phyloP scores from a whole-genome alignment of 2,113 vertebrate genomes.

The Glaucidium brasilianum region DNA sequence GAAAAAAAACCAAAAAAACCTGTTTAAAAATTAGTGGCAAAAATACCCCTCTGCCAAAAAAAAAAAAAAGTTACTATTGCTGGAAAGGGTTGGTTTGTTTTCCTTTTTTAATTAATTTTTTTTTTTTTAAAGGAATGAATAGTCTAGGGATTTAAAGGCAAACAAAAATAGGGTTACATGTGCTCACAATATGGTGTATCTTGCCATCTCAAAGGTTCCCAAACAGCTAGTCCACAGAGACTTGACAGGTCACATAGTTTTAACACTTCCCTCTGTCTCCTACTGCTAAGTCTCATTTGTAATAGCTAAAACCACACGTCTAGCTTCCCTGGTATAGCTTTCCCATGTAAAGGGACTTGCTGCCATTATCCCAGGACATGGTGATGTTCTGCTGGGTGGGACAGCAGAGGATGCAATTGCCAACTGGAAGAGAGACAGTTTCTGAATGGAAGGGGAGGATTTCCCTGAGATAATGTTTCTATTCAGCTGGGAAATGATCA shows the following conservation, averaged over 20 bases:
- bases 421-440: neutral
- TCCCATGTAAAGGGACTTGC: slow-evolving; percentile 44
- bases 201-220: slow-evolving; percentile 21
- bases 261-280: slow-evolving; percentile 15
- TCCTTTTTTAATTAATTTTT: neutral
- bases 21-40: neutral
- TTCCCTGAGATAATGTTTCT: neutral
- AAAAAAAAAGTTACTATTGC: neutral
- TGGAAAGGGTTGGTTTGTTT: neutral
- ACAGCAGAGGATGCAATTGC: neutral
- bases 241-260: slow-evolving; percentile 33
- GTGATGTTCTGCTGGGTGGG: neutral
- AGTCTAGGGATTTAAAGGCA: neutral
- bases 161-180: neutral
- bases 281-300: neutral
- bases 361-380: neutral
- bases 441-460: neutral
- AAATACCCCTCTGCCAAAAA: neutral
- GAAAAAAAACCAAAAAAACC: slow-evolving; percentile 1
- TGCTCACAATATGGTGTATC: neutral
- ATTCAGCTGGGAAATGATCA: neutral
- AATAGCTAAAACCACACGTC: slow-evolving; percentile 47
- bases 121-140: neutral
- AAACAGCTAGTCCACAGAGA: neutral
- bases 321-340: slow-evolving; percentile 32